phyloP scores from a whole-genome alignment of 2,797 vertebrate species.

The Girardinus metallicus region DNA sequence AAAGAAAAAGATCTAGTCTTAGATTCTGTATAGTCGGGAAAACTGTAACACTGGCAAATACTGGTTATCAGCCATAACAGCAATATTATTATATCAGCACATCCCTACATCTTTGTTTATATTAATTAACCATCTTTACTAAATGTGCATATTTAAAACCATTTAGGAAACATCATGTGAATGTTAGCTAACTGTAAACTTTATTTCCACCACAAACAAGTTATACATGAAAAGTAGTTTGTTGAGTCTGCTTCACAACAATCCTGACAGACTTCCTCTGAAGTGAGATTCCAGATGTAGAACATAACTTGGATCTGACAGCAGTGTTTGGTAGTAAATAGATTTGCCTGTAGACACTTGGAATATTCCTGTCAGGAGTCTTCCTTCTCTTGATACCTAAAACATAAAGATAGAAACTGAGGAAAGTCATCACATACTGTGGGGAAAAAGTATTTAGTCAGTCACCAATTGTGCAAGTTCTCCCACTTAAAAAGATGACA shows the following conservation, averaged over 20 bases:
- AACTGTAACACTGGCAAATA: not conserved
- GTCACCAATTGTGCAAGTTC: too few relatives aligned
- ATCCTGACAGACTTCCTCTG: not conserved
- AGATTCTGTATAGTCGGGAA: not conserved
- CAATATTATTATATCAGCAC: not conserved
- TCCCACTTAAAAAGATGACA: too few relatives aligned
- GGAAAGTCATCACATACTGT: not conserved
- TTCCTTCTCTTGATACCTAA: conserved; percentile 90
- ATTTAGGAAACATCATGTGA: not conserved
- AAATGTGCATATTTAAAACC: not conserved
- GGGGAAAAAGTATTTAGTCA: too few relatives aligned
- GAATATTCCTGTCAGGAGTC: conserved; percentile 80
- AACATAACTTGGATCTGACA: not conserved
- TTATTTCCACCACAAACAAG: not conserved
- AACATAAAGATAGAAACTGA: conserved; percentile 20
- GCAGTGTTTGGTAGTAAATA: not conserved
- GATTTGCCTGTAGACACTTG: not conserved
- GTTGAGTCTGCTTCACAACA: not conserved
- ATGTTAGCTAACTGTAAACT: not conserved
- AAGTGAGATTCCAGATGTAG: not conserved
- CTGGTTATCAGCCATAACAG: not conserved
- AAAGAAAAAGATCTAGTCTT: not conserved
- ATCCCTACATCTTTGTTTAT: not conserved
- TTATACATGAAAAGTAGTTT: not conserved
- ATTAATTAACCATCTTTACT: not conserved